A percentile compares a stretch with the other conserved stretches of the same genome.
These are phyloP conservation scores for Amiota mariae DNA, from an alignment of 2,888 invertebrate species.

Conservation along the genomic window DNA sequence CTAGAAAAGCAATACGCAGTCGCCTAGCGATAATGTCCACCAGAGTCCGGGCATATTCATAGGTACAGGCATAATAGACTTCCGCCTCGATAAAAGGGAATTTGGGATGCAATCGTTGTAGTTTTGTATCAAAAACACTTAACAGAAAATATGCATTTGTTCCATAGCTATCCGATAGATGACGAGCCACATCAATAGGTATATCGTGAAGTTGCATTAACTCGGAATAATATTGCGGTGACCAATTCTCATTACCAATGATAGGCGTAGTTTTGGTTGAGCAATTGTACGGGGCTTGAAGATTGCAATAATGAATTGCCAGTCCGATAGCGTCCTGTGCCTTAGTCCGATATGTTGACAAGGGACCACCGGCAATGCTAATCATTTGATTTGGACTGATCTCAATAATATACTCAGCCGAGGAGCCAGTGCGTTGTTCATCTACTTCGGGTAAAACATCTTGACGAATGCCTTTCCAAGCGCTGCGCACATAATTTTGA, in stretches of 20 bases:
- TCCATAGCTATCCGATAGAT: constrained; percentile 93
- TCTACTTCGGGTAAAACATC: constrained; percentile 79
- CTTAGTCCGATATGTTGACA: constrained; percentile 98
- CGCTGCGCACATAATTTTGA: constrained; percentile 95
- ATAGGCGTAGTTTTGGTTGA: not conserved
- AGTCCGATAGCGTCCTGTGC: constrained; percentile 93
- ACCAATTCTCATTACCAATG: constrained; percentile 91
- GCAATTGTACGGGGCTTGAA: not conserved
- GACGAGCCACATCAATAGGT: constrained; percentile 94
- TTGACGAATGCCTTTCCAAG: constrained; percentile 96
- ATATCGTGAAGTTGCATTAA: constrained; percentile 97
- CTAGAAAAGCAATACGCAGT: constrained; percentile 92
- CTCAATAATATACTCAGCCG: constrained; percentile 19
- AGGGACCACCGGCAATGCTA: constrained; percentile 97
- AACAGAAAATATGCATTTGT: constrained; percentile 94
- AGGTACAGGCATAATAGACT: constrained; percentile 87
- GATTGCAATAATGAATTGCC: constrained; percentile 76
- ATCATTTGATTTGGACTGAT: constrained; percentile 80
- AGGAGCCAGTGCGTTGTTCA: constrained; percentile 85
- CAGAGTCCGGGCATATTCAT: constrained; percentile 94
- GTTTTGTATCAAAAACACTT: constrained; percentile 92
- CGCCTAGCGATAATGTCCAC: constrained; percentile 94
- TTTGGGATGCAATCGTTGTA: constrained; percentile 93
- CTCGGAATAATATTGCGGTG: constrained; percentile 95
- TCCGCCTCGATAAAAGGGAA: constrained; percentile 98